These are phyloP conservation scores for Rousettus madagascariensis DNA, from an alignment of 2,797 vertebrate genomes.

Conservation along the genomic window DNA sequence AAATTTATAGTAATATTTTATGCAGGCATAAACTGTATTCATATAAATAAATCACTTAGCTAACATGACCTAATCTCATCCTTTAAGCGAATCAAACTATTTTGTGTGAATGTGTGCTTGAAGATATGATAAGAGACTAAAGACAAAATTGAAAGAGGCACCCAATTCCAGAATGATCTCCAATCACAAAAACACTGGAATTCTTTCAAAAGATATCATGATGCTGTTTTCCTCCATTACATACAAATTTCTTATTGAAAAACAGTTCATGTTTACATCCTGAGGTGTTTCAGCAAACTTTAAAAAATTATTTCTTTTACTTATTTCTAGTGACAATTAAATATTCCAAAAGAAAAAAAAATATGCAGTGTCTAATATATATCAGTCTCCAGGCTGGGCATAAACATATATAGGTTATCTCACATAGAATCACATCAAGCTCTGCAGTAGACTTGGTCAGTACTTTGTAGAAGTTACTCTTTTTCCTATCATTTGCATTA, in stretches of 20 bases:
- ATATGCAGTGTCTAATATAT: background rate
- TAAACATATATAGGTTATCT: background rate
- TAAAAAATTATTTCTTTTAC: background rate
- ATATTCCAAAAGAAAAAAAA: constrained; percentile 3
- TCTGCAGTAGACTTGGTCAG: background rate
- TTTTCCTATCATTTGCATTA: background rate
- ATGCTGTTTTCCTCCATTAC: background rate
- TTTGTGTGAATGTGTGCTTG: background rate
- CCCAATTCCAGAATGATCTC: background rate
- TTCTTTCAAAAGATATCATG: background rate
- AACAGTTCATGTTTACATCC: background rate
- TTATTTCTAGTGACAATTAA: constrained; percentile 1
- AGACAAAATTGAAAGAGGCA: background rate
- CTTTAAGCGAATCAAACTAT: background rate
- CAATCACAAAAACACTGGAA: background rate
- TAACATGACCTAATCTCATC: background rate
- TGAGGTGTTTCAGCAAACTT: background rate
- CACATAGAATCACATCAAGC: background rate
- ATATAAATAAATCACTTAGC: background rate
- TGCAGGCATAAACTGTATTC: background rate
- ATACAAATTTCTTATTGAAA: background rate
- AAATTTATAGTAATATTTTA: background rate
- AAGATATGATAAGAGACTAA: background rate
- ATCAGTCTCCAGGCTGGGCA: background rate
- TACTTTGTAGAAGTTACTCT: constrained; percentile 37